These are phyloP conservation scores for Bothrops jararaca DNA, from an alignment of 2,113 vertebrate genomes.

Conservation along the genomic window DNA sequence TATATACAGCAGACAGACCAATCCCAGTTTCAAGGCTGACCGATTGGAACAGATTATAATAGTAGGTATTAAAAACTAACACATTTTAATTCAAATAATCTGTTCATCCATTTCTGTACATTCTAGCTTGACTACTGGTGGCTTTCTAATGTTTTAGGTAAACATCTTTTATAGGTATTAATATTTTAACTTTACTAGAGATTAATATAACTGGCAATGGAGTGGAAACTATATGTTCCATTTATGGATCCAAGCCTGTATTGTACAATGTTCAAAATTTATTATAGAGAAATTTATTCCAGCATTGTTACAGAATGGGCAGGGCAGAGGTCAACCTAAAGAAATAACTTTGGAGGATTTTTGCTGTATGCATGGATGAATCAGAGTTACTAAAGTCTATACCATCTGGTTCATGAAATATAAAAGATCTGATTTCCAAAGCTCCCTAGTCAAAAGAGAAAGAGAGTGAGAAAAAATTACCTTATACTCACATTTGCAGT, in stretches of 20 bases:
- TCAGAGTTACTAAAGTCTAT: not conserved
- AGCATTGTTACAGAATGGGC: not conserved
- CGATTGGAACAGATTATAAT: not conserved
- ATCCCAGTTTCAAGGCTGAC: not conserved
- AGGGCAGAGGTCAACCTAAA: not conserved
- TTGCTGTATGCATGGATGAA: not conserved
- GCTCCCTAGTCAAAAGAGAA: not conserved
- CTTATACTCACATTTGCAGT: not conserved
- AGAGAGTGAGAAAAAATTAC: not conserved
- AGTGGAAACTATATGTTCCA: not conserved
- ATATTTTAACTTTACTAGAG: not conserved
- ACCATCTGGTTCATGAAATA: not conserved
- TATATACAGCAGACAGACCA: not conserved
- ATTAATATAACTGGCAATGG: not conserved
- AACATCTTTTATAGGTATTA: not conserved
- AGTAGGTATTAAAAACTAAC: not conserved
- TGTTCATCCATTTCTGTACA: not conserved
- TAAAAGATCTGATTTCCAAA: not conserved
- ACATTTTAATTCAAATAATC: not conserved
- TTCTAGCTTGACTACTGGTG: not conserved
- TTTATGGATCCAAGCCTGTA: not conserved
- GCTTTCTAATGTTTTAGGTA: not conserved
- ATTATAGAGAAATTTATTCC: not conserved
- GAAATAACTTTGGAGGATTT: not conserved
- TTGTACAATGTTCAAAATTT: not conserved